A percentile compares a stretch with the other conserved stretches of the same genome.
Conservation (phyloP, 2,113 vertebrate genomes). For the Neoarius graeffei region DNA sequence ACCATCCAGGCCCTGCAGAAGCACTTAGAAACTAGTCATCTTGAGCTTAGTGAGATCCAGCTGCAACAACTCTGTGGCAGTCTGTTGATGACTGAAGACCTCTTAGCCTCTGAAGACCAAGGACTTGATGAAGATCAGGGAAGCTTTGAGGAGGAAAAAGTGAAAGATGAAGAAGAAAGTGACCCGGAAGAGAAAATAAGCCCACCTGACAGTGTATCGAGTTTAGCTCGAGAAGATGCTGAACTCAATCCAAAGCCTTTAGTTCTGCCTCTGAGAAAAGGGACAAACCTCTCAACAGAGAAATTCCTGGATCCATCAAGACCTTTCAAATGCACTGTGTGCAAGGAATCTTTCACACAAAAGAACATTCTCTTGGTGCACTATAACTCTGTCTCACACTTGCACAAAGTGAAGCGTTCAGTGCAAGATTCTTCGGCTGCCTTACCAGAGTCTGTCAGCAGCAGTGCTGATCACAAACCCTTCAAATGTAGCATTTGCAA, state of each 20-base stretch:
- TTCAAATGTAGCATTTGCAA: conserved; percentile 95
- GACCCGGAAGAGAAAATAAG: conserved; percentile 84
- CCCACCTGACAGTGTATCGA: conserved; percentile 77
- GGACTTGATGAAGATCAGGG: conserved; percentile 85
- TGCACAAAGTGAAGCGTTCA: conserved; percentile 93
- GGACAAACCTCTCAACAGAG: conserved; percentile 93
- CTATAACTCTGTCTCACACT: conserved; percentile 97
- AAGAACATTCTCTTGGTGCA: conserved; percentile 98
- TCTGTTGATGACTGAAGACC: conserved; percentile 81
- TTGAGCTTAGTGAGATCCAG: conserved; percentile 85
- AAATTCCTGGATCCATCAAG: conserved; percentile 95
- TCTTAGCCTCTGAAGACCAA: conserved; percentile 82
- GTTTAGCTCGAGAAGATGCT: conserved; percentile 78
- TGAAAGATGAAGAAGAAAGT: conserved; percentile 83
- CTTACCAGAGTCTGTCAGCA: conserved; percentile 84
- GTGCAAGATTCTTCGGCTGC: conserved; percentile 87
- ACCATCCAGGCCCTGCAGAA: conserved; percentile 96
- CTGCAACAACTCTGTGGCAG: conserved; percentile 89
- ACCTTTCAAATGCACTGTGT: conserved; percentile 97
- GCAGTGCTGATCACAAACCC: conserved; percentile 92
- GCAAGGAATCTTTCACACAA: conserved; percentile 97
- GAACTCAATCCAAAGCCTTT: conserved; percentile 84
- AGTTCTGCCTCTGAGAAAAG: conserved; percentile 81
- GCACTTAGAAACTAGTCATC: conserved; percentile 93
- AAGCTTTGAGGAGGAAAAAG: conserved; percentile 85